These are phyloP conservation scores for Tetheella fluctuosa DNA, from an alignment of 2,888 invertebrate genomes.

Conservation along the genomic window DNA sequence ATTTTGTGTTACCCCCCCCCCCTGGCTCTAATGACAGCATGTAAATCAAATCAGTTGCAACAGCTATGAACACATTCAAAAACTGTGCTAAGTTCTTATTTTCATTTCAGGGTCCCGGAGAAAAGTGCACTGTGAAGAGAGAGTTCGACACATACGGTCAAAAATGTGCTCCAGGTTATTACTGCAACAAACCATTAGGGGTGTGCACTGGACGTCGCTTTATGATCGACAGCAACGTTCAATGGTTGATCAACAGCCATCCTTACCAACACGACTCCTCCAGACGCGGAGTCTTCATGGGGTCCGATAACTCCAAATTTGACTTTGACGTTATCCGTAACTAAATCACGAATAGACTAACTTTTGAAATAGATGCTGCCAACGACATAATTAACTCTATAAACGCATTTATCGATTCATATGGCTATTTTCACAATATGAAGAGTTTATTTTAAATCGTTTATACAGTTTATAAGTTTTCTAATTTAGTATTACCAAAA, in stretches of 20 bases:
- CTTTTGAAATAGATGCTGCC: not conserved
- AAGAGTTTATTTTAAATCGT: too few relatives aligned
- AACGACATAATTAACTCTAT: not conserved
- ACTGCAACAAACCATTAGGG: constrained; percentile 61
- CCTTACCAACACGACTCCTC: constrained; percentile 51
- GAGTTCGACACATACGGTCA: constrained; percentile 61
- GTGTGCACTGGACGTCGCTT: constrained; percentile 61
- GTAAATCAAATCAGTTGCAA: too few relatives aligned
- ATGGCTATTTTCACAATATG: not conserved
- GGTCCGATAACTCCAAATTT: constrained; percentile 24
- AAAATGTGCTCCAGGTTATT: constrained; percentile 67
- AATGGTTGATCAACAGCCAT: constrained; percentile 43
- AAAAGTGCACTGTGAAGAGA: constrained; percentile 71
- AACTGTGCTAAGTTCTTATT: constrained; percentile 12
- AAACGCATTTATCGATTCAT: not conserved
- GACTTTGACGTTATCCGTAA: constrained; percentile 26
- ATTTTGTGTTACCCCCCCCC: too few relatives aligned
- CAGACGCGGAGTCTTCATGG: constrained; percentile 28
- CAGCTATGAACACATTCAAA: too few relatives aligned
- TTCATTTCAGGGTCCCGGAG: constrained; percentile 59
- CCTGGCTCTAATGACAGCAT: too few relatives aligned
- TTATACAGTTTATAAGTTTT: too few relatives aligned
- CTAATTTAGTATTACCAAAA: too few relatives aligned
- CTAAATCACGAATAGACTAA: constrained; percentile 14
- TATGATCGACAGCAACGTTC: constrained; percentile 50